phyloP scores from a whole-genome alignment of 53 echinoderm and acorn worm species.

The Pentamera pediparva region DNA sequence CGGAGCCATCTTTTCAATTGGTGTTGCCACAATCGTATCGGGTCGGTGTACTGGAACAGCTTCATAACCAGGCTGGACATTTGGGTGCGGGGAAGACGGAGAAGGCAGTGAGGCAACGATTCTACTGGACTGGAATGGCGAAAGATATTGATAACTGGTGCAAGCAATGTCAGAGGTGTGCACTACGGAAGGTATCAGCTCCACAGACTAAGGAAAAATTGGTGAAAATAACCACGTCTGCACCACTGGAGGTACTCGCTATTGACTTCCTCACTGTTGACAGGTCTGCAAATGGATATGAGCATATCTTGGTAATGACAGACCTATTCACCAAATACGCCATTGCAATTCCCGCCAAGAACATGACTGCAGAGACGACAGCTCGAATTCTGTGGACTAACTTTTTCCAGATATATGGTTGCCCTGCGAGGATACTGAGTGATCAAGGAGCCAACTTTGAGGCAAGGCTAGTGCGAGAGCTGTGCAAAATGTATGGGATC shows the following conservation, averaged over 20 bases:
- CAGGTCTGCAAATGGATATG: slow-evolving; percentile 3
- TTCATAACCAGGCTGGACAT: slow-evolving; percentile 2
- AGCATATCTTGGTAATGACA: slow-evolving; percentile 39
- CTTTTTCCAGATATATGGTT: slow-evolving; percentile 26
- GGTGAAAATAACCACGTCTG: neutral
- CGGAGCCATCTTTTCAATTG: neutral
- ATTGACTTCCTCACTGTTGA: slow-evolving; percentile 29
- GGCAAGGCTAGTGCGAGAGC: slow-evolving; percentile 11
- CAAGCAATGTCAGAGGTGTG: slow-evolving; percentile 7
- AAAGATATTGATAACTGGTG: slow-evolving; percentile 8
- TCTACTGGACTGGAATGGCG: slow-evolving; percentile 19
- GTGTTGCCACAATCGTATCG: slow-evolving; percentile 12
- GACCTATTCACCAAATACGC: slow-evolving; percentile 42
- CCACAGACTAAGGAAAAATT: neutral
- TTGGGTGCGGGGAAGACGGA: neutral
- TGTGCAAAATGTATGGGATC: slow-evolving; percentile 41
- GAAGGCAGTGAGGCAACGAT: neutral
- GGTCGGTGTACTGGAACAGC: neutral
- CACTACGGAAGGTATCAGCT: slow-evolving; percentile 1
- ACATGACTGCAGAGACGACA: slow-evolving; percentile 34
- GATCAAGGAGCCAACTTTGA: slow-evolving; percentile 53
- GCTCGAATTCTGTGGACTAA: slow-evolving; percentile 17
- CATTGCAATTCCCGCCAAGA: slow-evolving; percentile 27
- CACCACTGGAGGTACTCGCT: slow-evolving; percentile 28
- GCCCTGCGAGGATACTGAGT: slow-evolving; percentile 31